phyloP scores from a whole-genome alignment of 1,140 invertebrate species.

The Apis cerana region DNA sequence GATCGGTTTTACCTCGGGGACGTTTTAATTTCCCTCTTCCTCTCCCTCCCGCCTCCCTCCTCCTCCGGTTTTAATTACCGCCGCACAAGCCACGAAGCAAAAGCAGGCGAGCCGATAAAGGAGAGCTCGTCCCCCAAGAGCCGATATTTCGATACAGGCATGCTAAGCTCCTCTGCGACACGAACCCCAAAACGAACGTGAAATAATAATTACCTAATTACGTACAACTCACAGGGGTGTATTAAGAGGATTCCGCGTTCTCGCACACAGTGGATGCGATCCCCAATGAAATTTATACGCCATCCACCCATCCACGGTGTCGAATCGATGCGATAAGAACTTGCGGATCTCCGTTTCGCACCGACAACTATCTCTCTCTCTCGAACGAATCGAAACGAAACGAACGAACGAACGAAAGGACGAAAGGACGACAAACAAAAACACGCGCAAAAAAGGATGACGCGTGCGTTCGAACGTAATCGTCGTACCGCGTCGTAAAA shows the following conservation, averaged over 20 bases:
- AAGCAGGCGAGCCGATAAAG: not conserved
- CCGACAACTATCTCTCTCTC: not conserved
- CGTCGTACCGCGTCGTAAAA: not conserved
- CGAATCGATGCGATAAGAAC: not conserved
- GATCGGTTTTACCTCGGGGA: too few relatives aligned
- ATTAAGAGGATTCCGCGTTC: not conserved
- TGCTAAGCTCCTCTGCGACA: not conserved
- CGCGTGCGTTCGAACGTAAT: too few relatives aligned
- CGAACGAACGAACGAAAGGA: too few relatives aligned
- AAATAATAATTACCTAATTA: conserved; percentile 26
- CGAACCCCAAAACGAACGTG: not conserved
- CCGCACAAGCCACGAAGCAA: not conserved
- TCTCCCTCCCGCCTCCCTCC: too few relatives aligned
- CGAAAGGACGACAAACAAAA: too few relatives aligned
- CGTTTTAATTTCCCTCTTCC: not conserved
- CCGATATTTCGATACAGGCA: not conserved
- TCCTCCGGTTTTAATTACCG: not conserved
- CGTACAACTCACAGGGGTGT: conserved; percentile 1
- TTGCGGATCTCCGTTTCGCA: not conserved
- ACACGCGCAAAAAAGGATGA: not conserved
- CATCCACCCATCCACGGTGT: too few relatives aligned
- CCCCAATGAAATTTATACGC: conserved; percentile 1
- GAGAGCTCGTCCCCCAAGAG: not conserved
- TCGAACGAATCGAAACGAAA: not conserved
- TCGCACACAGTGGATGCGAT: not conserved